Evolutionary conservation across 2,888 invertebrate species (phyloP).

Genomic region (Trichacis sp.): DNA sequence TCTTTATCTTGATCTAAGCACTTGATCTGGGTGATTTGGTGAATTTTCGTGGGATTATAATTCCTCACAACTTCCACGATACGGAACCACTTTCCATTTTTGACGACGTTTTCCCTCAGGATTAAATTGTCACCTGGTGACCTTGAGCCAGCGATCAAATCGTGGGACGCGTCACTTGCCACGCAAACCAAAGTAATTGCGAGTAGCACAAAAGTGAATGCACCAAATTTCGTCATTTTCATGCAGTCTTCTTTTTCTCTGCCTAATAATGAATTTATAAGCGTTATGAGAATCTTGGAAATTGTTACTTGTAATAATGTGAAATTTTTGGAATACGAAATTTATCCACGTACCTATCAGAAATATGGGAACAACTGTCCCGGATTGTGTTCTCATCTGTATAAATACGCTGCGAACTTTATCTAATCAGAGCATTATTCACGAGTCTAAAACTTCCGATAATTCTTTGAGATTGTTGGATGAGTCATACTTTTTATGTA

Average conservation of each 20-base stretch:
- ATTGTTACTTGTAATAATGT: neutral
- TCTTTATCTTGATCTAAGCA: slow-evolving; percentile 67
- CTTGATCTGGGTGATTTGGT: slow-evolving; percentile 62
- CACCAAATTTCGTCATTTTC: too few relatives aligned
- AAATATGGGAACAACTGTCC: neutral
- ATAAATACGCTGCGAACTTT: neutral
- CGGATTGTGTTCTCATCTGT: neutral
- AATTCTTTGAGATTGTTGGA: neutral
- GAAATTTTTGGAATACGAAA: neutral
- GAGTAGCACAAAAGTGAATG: neutral
- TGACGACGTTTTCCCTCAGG: slow-evolving; percentile 45
- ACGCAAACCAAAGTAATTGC: neutral
- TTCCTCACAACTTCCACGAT: slow-evolving; percentile 31
- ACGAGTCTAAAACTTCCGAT: neutral
- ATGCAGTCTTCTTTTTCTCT: too few relatives aligned
- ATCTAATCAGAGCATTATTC: neutral
- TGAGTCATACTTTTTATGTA: neutral
- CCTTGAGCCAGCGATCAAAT: slow-evolving; percentile 52
- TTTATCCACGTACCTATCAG: neutral
- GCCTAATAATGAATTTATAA: too few relatives aligned
- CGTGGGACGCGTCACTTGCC: slow-evolving; percentile 39
- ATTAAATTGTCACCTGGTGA: slow-evolving; percentile 48
- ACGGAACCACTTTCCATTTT: slow-evolving; percentile 51
- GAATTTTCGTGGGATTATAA: slow-evolving; percentile 44
- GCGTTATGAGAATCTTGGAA: too few relatives aligned